Evolutionary conservation across 2,888 invertebrate genomes (phyloP), one percentile per base, ranked within the genome.

Genomic region (Cancer borealis): DNA sequence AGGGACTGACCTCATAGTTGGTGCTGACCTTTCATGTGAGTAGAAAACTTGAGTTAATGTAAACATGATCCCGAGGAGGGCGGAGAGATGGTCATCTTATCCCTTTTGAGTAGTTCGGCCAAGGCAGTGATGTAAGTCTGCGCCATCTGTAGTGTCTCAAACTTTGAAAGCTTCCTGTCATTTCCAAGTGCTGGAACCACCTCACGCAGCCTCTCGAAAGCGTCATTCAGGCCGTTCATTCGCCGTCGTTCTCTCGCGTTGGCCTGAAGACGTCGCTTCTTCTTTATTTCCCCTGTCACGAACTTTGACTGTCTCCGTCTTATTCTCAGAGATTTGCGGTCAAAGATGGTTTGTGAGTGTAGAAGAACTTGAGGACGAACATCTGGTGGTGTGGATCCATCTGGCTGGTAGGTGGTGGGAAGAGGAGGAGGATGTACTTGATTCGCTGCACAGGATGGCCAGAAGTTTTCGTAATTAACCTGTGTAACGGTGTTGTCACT

Each of bases 111-210:
- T n/a, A 98, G 97, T 96, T 98, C 98, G 96, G 97, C 97, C 12
- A 98, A 96, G 0, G 98, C 98, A 8, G 97, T 96, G 94, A 98
- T 98, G 96, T 98, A 98, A 14, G 97, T 98, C 96, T 98, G 98
- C 0, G 98, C 98, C 98, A 98, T 98, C 97, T 98, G 98, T 45
- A 98, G 96, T 0, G 98, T 98, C 96, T 98, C 98, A 96, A 97
- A 98, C 96, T 98, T 98, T 96, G 98, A 98, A 79, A 98, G 96
- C 96, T 98, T 98, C 96, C 98, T 97, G 96, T 98, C 98, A 92
- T 97, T 97, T 3, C 97, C 97, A 92, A 98, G 96, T 4, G 97
- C 97, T 0, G 98, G 98, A 46, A 98, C 97, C 30, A 98, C 98
- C 97, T 97, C 97, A 49, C 98, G 97, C 10, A 98, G 96, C 92